A percentile compares a stretch with the other conserved stretches of the same genome.
phyloP scores from a whole-genome alignment of 2,888 invertebrate species.

The Hesperia comma region DNA sequence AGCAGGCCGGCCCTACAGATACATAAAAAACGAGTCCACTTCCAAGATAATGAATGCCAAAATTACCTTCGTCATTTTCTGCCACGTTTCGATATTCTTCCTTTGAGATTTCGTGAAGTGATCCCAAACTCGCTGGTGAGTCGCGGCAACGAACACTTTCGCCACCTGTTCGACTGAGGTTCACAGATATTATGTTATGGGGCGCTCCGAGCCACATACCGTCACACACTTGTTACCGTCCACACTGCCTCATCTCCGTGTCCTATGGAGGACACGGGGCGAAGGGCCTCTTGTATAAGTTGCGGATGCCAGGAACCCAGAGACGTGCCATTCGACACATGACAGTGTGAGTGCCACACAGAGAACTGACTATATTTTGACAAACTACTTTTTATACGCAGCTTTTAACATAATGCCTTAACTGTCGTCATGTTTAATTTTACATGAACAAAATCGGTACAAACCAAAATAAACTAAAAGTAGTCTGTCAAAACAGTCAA shows the following conservation, averaged over 20 bases:
- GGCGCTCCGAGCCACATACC: slow-evolving; percentile 71
- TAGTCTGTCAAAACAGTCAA: slow-evolving; percentile 54
- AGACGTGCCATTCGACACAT: slow-evolving; percentile 46
- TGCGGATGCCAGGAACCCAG: slow-evolving; percentile 43
- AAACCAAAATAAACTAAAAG: slow-evolving; percentile 39
- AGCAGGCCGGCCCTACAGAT: not conserved
- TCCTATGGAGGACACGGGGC: slow-evolving; percentile 49
- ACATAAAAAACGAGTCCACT: not conserved
- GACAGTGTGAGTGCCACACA: slow-evolving; percentile 49
- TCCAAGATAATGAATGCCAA: slow-evolving; percentile 14
- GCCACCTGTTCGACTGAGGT: slow-evolving; percentile 98
- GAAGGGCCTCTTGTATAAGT: slow-evolving; percentile 48
- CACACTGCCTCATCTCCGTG: slow-evolving; percentile 18
- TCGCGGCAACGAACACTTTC: slow-evolving; percentile 97
- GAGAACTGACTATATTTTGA: slow-evolving; percentile 45
- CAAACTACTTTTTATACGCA: slow-evolving; percentile 42
- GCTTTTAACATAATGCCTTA: not conserved
- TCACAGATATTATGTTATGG: slow-evolving; percentile 77
- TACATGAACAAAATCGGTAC: no score
- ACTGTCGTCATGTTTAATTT: not conserved
- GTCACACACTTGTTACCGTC: slow-evolving; percentile 61
- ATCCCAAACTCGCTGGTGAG: slow-evolving; percentile 99
- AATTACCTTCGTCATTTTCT: slow-evolving; percentile 95
- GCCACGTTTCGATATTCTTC: slow-evolving; percentile 99
- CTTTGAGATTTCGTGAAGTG: slow-evolving; percentile 99